Conservation (phyloP, 2,113 vertebrate species). For the Pleuronectes platessa region DNA sequence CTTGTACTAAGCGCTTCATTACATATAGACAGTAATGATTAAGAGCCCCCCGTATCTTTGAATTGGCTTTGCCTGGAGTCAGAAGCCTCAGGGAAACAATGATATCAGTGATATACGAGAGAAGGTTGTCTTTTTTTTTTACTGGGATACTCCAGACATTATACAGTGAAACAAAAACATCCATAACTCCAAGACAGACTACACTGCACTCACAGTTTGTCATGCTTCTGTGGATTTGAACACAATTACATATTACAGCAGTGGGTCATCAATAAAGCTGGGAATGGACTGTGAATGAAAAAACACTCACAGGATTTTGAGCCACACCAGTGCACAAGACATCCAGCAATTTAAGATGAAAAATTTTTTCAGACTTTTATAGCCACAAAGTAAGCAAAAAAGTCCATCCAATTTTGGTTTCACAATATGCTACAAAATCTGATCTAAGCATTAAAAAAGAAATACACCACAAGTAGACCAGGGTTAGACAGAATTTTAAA, state of each 20-base stretch:
- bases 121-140: neutral
- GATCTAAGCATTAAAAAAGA: neutral
- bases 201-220: neutral
- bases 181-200: neutral
- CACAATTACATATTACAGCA: neutral
- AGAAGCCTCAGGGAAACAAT: neutral
- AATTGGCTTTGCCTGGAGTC: neutral
- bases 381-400: neutral
- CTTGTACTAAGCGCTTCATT: slow-evolving; percentile 14
- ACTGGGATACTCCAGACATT: neutral
- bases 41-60: neutral
- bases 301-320: neutral
- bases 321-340: neutral
- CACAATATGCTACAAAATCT: neutral
- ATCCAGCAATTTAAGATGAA: slow-evolving; percentile 3
- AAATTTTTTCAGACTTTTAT: neutral
- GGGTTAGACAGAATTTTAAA: no score
- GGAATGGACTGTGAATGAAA: neutral
- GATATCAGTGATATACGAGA: neutral
- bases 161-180: neutral
- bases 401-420: neutral
- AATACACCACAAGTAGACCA: neutral
- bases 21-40: slow-evolving; percentile 1
- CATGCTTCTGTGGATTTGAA: slow-evolving; percentile 3
- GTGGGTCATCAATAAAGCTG: neutral